Evolutionary conservation across 1,140 invertebrate species (phyloP), one percentile per base, ranked within the genome.

Genomic region (Ostrea edulis): DNA sequence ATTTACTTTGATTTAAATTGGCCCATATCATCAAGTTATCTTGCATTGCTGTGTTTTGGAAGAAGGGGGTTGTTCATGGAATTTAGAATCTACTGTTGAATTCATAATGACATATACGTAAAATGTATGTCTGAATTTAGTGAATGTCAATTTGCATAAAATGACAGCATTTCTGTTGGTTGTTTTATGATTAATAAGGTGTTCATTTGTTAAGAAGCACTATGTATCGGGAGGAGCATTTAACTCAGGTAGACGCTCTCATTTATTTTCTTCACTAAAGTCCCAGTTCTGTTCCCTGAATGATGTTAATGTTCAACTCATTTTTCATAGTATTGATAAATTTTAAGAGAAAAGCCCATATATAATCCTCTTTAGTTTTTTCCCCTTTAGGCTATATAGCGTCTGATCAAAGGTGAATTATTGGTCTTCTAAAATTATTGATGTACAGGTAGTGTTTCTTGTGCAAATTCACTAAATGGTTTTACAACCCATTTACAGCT

Each of bases 101-200:
- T 77, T 77, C 68, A 29, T 77, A 35, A 77, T 14, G 22, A 25
- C 25, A 29, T 7, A 29, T 7, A 71, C 22, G 12, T 25, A 77
- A 77, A 77, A 71, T 29, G 29, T 77, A 77, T 9, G 68, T 25
- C 68, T 77, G 68, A 77, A 77, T 77, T 77, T 77, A 77, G 35
- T 77, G 29, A 29, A 44, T 77, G 68, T 77, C 12, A 29, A 77
- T 77, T 77, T 77, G 68, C 68, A 77, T 77, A 77, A 77, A 25
- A 25, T 77, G 68, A 77, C 68, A 77, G 29, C 22, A 9, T 35
- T 77, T 77, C 68, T 77, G 55, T 77, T 14, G 25, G 68, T 77
- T 77, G 68, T 77, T 25, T 44, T 77, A 77, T 77, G 68, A 77
- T 77, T 77, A 77, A 77, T 77, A 77, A 29, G 25, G 25, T 77